Percentiles rank a stretch among this genome's conserved stretches.
phyloP scores from a whole-genome alignment of 2,888 invertebrate genomes.

The Sericinus montela region DNA sequence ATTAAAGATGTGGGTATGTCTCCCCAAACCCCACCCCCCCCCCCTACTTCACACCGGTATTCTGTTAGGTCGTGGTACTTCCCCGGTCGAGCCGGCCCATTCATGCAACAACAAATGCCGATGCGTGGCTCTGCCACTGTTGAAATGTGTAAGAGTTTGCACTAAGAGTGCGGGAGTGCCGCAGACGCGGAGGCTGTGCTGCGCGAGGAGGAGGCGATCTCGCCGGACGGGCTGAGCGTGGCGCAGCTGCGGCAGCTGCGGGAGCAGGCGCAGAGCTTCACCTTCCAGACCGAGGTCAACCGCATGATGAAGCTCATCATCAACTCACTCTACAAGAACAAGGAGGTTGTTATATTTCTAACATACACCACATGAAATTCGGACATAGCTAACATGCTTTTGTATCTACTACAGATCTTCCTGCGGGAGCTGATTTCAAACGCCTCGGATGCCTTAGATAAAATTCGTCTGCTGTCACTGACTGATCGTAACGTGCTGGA shows the following conservation, averaged over 20 bases:
- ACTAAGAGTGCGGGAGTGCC: constrained; percentile 1
- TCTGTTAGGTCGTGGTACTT: no score
- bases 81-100: no score
- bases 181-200: constrained; percentile 93
- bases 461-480: constrained; percentile 95
- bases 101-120: no score
- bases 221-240: constrained; percentile 95
- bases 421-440: constrained; percentile 98
- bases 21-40: no score
- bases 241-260: constrained; percentile 95
- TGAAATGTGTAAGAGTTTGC: no score
- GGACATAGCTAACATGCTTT: no score
- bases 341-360: no score
- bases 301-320: constrained; percentile 99
- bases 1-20: no score
- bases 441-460: constrained; percentile 99
- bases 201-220: constrained; percentile 97
- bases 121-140: no score
- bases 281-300: constrained; percentile 99
- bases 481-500: constrained; percentile 91
- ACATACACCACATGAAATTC: no score
- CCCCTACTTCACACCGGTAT: no score
- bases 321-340: constrained; percentile 98
- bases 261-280: constrained; percentile 91
- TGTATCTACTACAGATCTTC: constrained; percentile 84